A percentile compares a stretch with the other conserved stretches of the same genome.
Conservation (phyloP, 2,113 vertebrate genomes). For the Casuarius casuarius region DNA sequence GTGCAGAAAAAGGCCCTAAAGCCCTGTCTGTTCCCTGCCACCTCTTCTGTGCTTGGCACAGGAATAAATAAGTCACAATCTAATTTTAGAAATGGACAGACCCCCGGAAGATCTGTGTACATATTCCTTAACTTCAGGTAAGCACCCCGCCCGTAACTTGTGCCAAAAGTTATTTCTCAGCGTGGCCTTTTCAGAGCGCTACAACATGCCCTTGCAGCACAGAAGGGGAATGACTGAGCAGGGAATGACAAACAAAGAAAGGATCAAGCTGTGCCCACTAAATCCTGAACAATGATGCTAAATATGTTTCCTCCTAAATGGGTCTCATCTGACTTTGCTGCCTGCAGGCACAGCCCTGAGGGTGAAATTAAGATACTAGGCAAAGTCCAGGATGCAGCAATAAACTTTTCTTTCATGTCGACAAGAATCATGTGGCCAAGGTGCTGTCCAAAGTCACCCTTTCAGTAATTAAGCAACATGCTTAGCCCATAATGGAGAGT, state of each 20-base stretch:
- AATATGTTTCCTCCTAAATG: slow-evolving; percentile 32
- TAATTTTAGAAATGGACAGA: not conserved
- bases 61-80: not conserved
- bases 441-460: not conserved
- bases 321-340: slow-evolving; percentile 25
- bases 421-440: slow-evolving; percentile 15
- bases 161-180: not conserved
- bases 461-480: slow-evolving; percentile 10
- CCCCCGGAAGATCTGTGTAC: not conserved
- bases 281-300: not conserved
- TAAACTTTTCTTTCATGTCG: slow-evolving; percentile 15
- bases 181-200: not conserved
- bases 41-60: not conserved
- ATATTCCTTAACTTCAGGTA: not conserved
- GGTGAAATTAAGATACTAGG: slow-evolving; percentile 27
- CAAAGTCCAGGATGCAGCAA: not conserved
- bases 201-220: not conserved
- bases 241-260: slow-evolving; percentile 17
- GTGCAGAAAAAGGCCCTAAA: not conserved
- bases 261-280: not conserved
- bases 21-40: not conserved
- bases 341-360: not conserved
- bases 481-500: slow-evolving; percentile 19
- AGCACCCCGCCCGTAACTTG: not conserved
- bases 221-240: not conserved